Conservation (phyloP, 1,140 invertebrate species). For the Meloidogyne exigua region DNA sequence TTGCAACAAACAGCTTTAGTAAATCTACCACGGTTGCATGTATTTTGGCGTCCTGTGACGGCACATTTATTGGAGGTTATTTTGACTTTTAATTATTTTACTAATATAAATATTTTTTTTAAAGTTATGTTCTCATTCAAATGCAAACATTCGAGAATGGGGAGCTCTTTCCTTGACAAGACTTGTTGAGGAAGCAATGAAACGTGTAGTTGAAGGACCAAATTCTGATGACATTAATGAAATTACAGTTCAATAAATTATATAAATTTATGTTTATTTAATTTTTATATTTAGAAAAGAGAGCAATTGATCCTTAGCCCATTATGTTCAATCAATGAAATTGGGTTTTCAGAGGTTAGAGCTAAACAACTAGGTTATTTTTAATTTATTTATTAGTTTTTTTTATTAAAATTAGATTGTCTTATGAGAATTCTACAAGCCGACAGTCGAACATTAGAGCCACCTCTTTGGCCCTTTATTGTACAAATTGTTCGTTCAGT, state of each 20-base stretch:
- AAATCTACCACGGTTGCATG: conserved; percentile 86
- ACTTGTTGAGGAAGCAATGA: conserved; percentile 77
- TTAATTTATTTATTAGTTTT: neutral
- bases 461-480: conserved; percentile 88
- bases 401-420: conserved; percentile 72
- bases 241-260: conserved; percentile 23
- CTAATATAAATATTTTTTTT: conserved; percentile 12
- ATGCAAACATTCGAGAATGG: conserved; percentile 91
- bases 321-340: conserved; percentile 81
- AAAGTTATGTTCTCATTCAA: conserved; percentile 82
- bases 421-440: conserved; percentile 71
- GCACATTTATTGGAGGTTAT: conserved; percentile 86
- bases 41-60: conserved; percentile 92
- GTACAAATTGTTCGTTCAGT: conserved; percentile 90
- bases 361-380: conserved; percentile 76
- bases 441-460: conserved; percentile 28
- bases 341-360: conserved; percentile 85
- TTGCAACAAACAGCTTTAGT: conserved; percentile 90
- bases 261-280: neutral
- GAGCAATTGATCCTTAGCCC: conserved; percentile 80
- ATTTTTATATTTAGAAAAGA: conserved; percentile 35
- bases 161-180: conserved; percentile 93
- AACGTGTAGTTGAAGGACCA: conserved; percentile 17
- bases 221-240: neutral
- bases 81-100: conserved; percentile 13